These are phyloP conservation scores for Pangasianodon gigas DNA, from an alignment of 2,113 vertebrate species.

Conservation along the genomic window DNA sequence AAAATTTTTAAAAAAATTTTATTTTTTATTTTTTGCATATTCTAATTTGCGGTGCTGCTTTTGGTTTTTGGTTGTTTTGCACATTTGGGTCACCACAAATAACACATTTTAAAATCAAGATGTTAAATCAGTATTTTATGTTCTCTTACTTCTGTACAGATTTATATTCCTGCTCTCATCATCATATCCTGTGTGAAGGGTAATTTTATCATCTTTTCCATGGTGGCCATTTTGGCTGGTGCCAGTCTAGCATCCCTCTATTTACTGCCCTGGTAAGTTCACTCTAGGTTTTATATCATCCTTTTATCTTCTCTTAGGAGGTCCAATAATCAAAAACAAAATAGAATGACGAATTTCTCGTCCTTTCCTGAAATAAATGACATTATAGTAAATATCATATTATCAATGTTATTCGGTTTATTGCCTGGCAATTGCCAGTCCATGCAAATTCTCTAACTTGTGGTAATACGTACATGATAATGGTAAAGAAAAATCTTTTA, in stretches of 20 bases:
- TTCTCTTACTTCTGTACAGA: constrained; percentile 49
- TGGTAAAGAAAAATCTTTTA: not conserved
- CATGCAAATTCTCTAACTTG: not conserved
- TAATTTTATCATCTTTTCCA: constrained; percentile 57
- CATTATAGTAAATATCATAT: not conserved
- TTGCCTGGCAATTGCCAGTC: not conserved
- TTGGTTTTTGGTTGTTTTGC: not conserved
- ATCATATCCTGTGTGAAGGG: constrained; percentile 50
- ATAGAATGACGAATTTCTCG: not conserved
- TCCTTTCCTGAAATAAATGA: not conserved
- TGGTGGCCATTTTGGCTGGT: constrained; percentile 59
- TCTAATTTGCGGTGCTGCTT: not conserved
- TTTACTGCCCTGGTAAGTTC: constrained; percentile 68
- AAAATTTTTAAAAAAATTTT: no score
- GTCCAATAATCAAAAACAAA: not conserved
- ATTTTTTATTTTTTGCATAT: not conserved
- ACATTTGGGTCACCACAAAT: not conserved
- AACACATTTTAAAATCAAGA: not conserved
- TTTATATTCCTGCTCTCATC: constrained; percentile 63
- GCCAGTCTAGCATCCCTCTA: constrained; percentile 62
- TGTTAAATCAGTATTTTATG: not conserved
- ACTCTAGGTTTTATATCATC: not conserved
- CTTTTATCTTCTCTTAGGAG: not conserved
- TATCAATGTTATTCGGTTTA: not conserved
- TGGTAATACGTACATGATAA: not conserved